phyloP scores from a whole-genome alignment of 1,140 invertebrate genomes.

The Drosophila nikananu region DNA sequence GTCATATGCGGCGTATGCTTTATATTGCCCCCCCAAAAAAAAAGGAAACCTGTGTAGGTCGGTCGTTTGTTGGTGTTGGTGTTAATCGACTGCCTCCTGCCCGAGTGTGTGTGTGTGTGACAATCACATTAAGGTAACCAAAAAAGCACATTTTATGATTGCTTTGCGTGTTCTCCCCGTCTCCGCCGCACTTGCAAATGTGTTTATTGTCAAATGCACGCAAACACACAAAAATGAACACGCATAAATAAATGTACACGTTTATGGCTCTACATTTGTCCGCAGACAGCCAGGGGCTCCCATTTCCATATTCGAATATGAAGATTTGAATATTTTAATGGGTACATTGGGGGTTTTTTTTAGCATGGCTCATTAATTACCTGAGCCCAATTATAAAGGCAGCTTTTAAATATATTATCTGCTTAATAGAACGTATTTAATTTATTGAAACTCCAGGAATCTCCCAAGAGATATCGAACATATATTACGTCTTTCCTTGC shows the following conservation, averaged over 20 bases:
- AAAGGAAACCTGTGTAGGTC: conserved; percentile 21
- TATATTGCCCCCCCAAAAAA: conserved; percentile 27
- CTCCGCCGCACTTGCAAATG: conserved; percentile 23
- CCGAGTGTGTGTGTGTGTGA: conserved; percentile 7
- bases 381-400: background rate
- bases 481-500: background rate
- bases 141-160: conserved; percentile 78
- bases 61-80: conserved; percentile 34
- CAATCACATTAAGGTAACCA: conserved; percentile 78
- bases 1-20: conserved; percentile 53
- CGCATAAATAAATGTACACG: conserved; percentile 33
- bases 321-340: conserved; percentile 7
- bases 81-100: conserved; percentile 63
- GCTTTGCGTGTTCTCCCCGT: conserved; percentile 56
- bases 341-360: background rate
- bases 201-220: conserved; percentile 42
- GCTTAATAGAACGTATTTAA: background rate
- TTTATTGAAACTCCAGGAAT: background rate
- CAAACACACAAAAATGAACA: conserved; percentile 28
- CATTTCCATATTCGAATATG: background rate
- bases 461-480: too few species aligned
- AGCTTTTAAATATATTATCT: background rate
- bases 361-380: background rate
- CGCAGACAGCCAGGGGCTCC: background rate
- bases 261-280: conserved; percentile 11